Conservation (phyloP, 2,797 vertebrate genomes). For the Okamejei kenojei region DNA sequence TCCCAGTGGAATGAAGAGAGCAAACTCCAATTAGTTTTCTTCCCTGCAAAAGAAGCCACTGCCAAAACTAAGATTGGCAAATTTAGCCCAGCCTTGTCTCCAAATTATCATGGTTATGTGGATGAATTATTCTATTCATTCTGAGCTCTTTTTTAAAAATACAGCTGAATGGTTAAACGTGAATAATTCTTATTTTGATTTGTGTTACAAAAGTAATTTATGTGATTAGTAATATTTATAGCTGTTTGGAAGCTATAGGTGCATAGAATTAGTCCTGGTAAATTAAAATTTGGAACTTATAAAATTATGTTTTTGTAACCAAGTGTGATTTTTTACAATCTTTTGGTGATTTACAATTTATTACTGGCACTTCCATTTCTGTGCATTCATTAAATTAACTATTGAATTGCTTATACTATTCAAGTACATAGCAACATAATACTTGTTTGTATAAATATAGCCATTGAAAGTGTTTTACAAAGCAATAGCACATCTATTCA, state of each 20-base stretch:
- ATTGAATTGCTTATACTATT: neutral
- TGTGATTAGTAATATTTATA: neutral
- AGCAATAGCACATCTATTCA: slow-evolving; percentile 41
- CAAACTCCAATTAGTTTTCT: neutral
- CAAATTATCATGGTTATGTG: neutral
- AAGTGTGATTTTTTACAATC: neutral
- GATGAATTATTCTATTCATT: neutral
- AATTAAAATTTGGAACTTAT: neutral
- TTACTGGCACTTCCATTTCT: neutral
- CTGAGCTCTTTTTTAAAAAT: neutral
- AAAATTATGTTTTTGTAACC: neutral
- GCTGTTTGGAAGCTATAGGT: neutral
- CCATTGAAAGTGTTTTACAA: neutral
- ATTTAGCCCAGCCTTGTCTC: neutral
- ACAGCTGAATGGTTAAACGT: neutral
- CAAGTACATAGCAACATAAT: neutral
- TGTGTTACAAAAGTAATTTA: neutral
- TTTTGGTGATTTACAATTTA: neutral
- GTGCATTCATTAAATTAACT: neutral
- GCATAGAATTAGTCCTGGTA: neutral
- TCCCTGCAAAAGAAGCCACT: neutral
- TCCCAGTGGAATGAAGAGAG: neutral
- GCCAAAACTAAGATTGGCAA: neutral
- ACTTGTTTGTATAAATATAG: neutral
- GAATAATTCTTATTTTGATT: neutral